Base-by-base conservation (phyloP, 2,888 invertebrate genomes). In the Hirtodrosophila alboralis region DNA sequence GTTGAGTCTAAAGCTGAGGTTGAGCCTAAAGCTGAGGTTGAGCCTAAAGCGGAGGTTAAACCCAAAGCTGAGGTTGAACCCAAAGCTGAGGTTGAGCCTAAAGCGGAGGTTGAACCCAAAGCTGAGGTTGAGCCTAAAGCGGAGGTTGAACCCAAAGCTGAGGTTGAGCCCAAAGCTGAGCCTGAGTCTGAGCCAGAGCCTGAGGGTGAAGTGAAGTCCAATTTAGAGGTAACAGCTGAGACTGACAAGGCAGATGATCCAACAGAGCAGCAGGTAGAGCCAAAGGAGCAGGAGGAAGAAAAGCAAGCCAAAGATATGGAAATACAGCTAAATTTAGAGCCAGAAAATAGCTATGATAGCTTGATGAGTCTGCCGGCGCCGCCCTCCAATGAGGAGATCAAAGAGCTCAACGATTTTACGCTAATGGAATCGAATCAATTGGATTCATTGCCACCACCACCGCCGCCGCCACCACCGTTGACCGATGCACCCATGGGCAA, bases 381-480 rank as follows among this genome's bases (percentile, higher is more conserved):
- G 51, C 90, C 90, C 51, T 86, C 90, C 44, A 88, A 75, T 12
- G 90, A 90, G 51, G 90, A 90, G 73, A 90, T 90, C 38, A 90
- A 89, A 37, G 85, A 90, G 76, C 73, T 90, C 64, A 87, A 86
- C 59, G 89, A 90, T 45, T 86, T 86, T 38, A 79, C 84, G 44
- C 72, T 86, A 43, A 71, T 87, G 54, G 89, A 90, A 37, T 84
- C 83, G 44, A 89, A 83, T 64, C 90, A 90, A 68, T 69, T 90
- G 77, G 90, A 90, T 59, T 90, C 90, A 13, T 79, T 90, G 48
- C 90, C 90, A 38, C 90, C 90, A 53, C 91, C 90, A 36, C 90
- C 90, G 33, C 90, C 90, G 33, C 90, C 90, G 38, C 89, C 89
- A 14, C 71, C 57, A 21, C 56, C 41, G 2, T 13, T 16, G 23